Base-by-base conservation (phyloP, 2,888 invertebrate genomes). In the Macaria notata region DNA sequence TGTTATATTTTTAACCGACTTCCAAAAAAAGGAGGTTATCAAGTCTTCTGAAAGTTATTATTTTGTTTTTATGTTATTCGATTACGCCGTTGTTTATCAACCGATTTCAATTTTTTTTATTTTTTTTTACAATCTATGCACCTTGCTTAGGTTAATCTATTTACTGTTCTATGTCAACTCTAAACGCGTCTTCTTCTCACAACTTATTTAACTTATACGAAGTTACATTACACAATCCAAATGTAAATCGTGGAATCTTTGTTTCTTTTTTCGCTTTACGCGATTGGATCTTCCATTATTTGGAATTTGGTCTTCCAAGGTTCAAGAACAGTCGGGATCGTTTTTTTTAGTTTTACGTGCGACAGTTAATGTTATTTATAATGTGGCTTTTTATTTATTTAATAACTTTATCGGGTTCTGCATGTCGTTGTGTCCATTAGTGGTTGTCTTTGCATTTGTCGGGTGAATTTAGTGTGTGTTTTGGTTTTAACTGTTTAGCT, bases 351-450 rank as follows among this genome's bases (percentile, higher is more conserved):
- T 82, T 84, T 85, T 84, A 86, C 78, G 82, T 77, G 68, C 73
- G 64, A 68, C 72, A 76, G 77, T 82, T 83, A 77, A 69, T 66
- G 76, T 83, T 85, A 82, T 85, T 85, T 86, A 85, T 83, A 76
- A 70, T 66, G 71, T 68, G 8, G 68, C 72, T 73, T 78, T 78
- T 85, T 82, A 83, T 83, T 85, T 81, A 83, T 83, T 85, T 81
- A 83, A 86, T 85, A 84, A 84, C 77, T 76, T 83, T 83, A 85
- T 84, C 81, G 71, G 73, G 79, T 78, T 76, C 75, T 70, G 65
- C 72, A 74, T 81, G 79, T 78, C 76, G 76, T 82, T 77, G 77
- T 79, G 77, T 79, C 76, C 83, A 76, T 80, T 83, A 83, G 78
- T 75, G 77, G 77, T 74, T 81, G 79, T 83, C 75, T 72, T 68